Percentiles rank a stretch among this genome's conserved stretches.
These are phyloP conservation scores for Wiebesia pumilae DNA, from an alignment of 1,140 invertebrate species.

Conservation along the genomic window DNA sequence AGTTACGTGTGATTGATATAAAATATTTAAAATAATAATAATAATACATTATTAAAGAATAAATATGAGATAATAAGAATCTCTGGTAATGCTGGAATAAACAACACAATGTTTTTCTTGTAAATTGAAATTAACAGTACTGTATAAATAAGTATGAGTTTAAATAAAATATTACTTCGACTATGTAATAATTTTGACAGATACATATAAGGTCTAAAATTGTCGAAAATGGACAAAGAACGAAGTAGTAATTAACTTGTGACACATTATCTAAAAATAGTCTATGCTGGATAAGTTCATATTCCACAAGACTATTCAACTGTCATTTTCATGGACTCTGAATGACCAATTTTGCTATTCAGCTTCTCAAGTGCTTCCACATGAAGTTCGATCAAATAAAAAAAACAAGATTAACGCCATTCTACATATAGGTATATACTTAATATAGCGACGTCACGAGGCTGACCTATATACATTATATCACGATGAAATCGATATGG, in stretches of 20 bases:
- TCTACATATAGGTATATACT: neutral
- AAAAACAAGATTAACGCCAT: neutral
- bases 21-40: too few species aligned
- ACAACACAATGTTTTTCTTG: neutral
- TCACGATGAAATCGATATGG: neutral
- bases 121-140: neutral
- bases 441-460: neutral
- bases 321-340: neutral
- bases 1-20: too few species aligned
- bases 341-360: neutral
- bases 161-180: neutral
- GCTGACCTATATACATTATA: neutral
- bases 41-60: too few species aligned
- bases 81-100: neutral
- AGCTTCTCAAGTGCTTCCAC: neutral
- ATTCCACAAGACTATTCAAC: neutral
- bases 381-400: neutral
- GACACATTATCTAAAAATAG: neutral
- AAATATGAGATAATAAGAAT: too few species aligned
- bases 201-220: neutral
- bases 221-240: neutral
- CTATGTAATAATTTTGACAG: neutral
- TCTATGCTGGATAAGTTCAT: neutral
- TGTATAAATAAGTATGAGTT: neutral
- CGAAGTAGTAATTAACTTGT: neutral